Evolutionary conservation across 2,113 vertebrate species (phyloP).

Genomic region (Azemiops feae): DNA sequence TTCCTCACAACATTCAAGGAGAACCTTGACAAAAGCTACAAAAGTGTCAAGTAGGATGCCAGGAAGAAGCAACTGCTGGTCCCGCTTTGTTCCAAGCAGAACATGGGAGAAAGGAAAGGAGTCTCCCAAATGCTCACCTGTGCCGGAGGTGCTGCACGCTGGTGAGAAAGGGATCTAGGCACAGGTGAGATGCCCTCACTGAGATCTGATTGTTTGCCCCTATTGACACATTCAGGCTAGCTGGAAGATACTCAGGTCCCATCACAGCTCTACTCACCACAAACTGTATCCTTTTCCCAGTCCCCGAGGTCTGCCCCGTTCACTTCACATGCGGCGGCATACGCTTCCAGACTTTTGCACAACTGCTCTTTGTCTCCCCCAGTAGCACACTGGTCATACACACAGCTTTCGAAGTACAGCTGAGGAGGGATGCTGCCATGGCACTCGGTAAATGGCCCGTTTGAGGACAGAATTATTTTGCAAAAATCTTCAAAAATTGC

Average conservation of each 20-base stretch:
- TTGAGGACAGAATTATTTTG: slow-evolving; percentile 60
- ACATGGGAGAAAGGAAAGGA: too few relatives aligned
- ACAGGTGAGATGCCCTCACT: not conserved
- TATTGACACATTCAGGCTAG: not conserved
- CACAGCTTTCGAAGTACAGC: slow-evolving; percentile 74
- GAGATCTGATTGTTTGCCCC: too few relatives aligned
- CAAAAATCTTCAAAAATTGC: slow-evolving; percentile 56
- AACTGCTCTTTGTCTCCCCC: slow-evolving; percentile 52
- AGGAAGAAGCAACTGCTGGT: too few relatives aligned
- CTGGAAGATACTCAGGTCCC: too few relatives aligned
- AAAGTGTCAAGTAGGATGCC: too few relatives aligned
- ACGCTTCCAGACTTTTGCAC: slow-evolving; percentile 70
- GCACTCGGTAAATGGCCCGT: slow-evolving; percentile 73
- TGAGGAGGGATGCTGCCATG: slow-evolving; percentile 58
- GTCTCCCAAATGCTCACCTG: too few relatives aligned
- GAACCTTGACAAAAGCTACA: too few relatives aligned
- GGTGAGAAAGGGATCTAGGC: not conserved
- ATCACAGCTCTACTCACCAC: slow-evolving; percentile 66
- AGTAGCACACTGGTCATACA: slow-evolving; percentile 73
- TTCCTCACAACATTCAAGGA: not conserved
- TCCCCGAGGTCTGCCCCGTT: slow-evolving; percentile 67
- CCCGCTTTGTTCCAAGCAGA: too few relatives aligned
- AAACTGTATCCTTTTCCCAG: slow-evolving; percentile 76
- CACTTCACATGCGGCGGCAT: slow-evolving; percentile 69
- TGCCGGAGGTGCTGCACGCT: not conserved